Base-by-base conservation (phyloP, 2,888 invertebrate genomes). In the Hirudinaria manillensis region DNA sequence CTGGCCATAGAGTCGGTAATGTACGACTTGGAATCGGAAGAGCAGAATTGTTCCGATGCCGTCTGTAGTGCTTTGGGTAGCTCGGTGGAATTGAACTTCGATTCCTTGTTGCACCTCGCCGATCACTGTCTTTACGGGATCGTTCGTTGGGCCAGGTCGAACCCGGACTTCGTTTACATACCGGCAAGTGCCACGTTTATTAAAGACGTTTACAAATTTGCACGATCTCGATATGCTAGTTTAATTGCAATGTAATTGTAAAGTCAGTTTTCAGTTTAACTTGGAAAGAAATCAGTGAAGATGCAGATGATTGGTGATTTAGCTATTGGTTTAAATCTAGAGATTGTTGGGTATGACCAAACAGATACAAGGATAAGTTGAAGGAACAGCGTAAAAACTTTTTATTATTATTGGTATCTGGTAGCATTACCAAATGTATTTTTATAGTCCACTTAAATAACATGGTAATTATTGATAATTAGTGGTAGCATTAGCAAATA, bases 101-200 rank as follows among this genome's bases (percentile, higher is more conserved):
- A 79, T 6, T 81, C 81, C 7, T 78, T 86, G 75, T 80, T 85
- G 72, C 84, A 84, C 76, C 77, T 85, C 55, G 96, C 96, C 68
- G 97, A 97, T 86, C 93, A 95, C 85, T 89, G 96, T 70, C 89
- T 97, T 27, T 97, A 96, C 85, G 94, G 96, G 88, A 94, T 97
- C 81, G 97, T 97, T 78, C 94, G 96, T 85, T 97, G 97, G 97
- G 96, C 96, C 88, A 93, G 97, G 86, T 95, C 94, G 85, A 87
- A 97, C 84, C 96, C 97, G 24, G 89, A 97, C 36, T 97, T 97
- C 85, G 94, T 95, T 85, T 93, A 94, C 86, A 95, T 97, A 4
- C 74, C 77, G 51, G 80, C 80, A 55, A 76, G 77, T 76, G 24
- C 10, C 29, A 27, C 29, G 10, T 61, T 61, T 19, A 10, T 45